phyloP scores from a whole-genome alignment of 2,113 vertebrate genomes.

The Ictidomys tridecemlineatus region DNA sequence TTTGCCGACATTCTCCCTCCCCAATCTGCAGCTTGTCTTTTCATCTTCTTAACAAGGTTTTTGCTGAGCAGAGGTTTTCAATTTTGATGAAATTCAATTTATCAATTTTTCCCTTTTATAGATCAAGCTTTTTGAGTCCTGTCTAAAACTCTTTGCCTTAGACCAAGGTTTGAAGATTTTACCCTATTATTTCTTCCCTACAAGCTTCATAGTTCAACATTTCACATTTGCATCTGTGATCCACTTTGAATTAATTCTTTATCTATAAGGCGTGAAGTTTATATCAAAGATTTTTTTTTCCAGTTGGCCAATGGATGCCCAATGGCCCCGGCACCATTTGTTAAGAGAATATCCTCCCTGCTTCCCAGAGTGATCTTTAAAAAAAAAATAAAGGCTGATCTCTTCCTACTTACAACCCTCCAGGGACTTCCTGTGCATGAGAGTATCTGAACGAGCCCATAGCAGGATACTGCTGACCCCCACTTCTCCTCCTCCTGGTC shows the following conservation, averaged over 20 bases:
- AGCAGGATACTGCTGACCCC: not conserved
- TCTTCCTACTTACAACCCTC: not conserved
- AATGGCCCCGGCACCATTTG: not conserved
- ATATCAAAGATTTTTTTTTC: not conserved
- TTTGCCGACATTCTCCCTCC: not conserved
- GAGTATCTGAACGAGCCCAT: not conserved
- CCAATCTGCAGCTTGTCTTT: not conserved
- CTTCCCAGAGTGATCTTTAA: not conserved
- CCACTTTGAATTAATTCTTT: not conserved
- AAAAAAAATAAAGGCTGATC: not conserved
- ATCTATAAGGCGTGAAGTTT: not conserved
- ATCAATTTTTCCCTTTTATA: not conserved
- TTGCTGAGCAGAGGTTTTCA: not conserved
- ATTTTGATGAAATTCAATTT: not conserved
- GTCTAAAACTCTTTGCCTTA: not conserved
- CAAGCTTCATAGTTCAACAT: not conserved
- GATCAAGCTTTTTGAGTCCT: not conserved
- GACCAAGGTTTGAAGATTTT: not conserved
- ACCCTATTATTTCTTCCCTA: not conserved
- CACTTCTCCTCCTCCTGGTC: too few relatives aligned
- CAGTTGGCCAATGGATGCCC: not conserved
- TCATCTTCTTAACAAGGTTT: slow-evolving; percentile 27
- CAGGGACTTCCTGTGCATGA: not conserved
- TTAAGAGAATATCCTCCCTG: not conserved
- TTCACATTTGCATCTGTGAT: slow-evolving; percentile 27